Percentiles rank a stretch among this genome's conserved stretches.
Evolutionary conservation across 1,140 invertebrate genomes (phyloP).

Genomic region (Sycophila sp.): DNA sequence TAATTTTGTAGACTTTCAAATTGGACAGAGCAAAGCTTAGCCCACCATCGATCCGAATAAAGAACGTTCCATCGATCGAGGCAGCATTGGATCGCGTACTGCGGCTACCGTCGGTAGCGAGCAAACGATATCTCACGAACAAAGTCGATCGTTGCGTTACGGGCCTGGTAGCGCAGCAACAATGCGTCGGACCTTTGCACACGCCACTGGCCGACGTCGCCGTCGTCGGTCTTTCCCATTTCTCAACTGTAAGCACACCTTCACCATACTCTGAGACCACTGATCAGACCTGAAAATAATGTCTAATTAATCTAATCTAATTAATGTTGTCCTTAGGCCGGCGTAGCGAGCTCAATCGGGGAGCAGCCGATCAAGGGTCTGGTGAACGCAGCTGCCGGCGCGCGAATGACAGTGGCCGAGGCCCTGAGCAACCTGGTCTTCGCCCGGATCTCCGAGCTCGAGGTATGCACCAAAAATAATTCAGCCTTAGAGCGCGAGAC

Average conservation of each 20-base stretch:
- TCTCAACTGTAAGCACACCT: constrained; percentile 66
- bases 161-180: constrained; percentile 95
- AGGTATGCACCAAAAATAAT: no score
- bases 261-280: no score
- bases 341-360: constrained; percentile 93
- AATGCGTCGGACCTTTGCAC: constrained; percentile 96
- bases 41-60: constrained; percentile 67
- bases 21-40: constrained; percentile 56
- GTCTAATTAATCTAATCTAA: background rate
- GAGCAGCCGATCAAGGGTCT: constrained; percentile 97
- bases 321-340: constrained; percentile 68
- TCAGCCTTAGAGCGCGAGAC: no score
- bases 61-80: constrained; percentile 68
- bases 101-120: constrained; percentile 89
- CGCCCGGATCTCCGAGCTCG: constrained; percentile 83
- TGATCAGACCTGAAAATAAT: no score
- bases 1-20: constrained; percentile 66
- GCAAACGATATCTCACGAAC: constrained; percentile 95
- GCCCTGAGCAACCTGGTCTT: constrained; percentile 96
- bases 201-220: constrained; percentile 95
- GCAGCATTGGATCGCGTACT: constrained; percentile 84
- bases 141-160: constrained; percentile 96
- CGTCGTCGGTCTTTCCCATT: constrained; percentile 86
- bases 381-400: constrained; percentile 82
- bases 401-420: constrained; percentile 93